phyloP scores from a whole-genome alignment of 2,113 vertebrate genomes.

The Echinops telfairi region DNA sequence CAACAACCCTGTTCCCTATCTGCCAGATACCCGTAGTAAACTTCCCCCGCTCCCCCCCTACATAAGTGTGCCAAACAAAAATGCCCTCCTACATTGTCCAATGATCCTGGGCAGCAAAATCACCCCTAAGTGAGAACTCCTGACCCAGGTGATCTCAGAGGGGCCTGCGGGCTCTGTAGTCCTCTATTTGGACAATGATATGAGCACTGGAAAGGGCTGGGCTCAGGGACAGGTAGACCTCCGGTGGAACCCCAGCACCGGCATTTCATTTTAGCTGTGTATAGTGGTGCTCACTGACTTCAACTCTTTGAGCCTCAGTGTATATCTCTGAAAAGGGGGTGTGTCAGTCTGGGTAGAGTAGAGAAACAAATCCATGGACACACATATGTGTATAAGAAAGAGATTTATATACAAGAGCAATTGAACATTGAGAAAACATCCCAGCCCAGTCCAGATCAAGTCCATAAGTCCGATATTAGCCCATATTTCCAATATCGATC shows the following conservation, averaged over 20 bases:
- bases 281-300: background rate
- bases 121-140: background rate
- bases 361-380: too few species aligned
- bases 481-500: too few species aligned
- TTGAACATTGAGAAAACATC: too few species aligned
- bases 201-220: too few species aligned
- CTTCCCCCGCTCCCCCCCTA: too few species aligned
- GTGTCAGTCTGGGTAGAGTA: too few species aligned
- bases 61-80: background rate
- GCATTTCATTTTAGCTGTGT: background rate
- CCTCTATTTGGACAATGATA: too few species aligned
- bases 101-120: background rate
- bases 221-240: background rate
- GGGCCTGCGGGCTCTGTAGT: background rate
- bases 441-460: too few species aligned
- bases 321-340: slow-evolving; percentile 28
- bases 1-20: background rate
- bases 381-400: too few species aligned
- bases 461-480: too few species aligned
- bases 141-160: background rate
- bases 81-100: background rate
- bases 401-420: too few species aligned
- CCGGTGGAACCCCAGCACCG: background rate
- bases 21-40: background rate
- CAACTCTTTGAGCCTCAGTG: slow-evolving; percentile 50